Conservation (phyloP, 2,797 vertebrate species). For the Acipenser transmontanus region DNA sequence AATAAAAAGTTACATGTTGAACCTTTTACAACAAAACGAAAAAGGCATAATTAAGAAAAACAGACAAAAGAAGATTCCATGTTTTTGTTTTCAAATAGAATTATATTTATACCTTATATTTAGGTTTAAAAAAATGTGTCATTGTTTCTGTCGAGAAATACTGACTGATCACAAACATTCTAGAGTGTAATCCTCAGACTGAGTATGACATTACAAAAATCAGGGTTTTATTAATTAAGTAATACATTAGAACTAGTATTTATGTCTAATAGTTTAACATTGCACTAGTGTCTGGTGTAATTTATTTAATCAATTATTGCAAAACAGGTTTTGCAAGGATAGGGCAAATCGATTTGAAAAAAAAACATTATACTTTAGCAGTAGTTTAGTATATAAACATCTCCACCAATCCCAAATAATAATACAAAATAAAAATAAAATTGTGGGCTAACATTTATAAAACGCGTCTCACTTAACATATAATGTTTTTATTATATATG, state of each 20-base stretch:
- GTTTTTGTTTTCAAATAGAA: constrained; percentile 2
- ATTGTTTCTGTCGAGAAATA: neutral
- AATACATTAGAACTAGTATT: neutral
- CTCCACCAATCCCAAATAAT: neutral
- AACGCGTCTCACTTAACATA: constrained; percentile 77
- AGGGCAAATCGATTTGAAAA: too few species aligned
- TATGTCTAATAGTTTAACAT: neutral
- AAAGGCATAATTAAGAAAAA: too few species aligned
- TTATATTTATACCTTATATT: neutral
- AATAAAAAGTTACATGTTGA: too few species aligned
- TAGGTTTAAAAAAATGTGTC: neutral
- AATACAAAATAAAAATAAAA: constrained; percentile 32
- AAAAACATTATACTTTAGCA: neutral
- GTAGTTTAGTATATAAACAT: neutral
- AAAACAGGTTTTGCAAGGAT: too few species aligned
- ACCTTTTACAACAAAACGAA: too few species aligned
- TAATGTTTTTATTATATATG: constrained; percentile 97
- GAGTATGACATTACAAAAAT: too few species aligned
- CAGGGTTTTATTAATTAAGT: neutral
- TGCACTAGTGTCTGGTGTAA: neutral
- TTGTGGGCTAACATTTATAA: constrained; percentile 61
- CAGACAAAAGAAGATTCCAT: too few species aligned
- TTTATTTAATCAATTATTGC: neutral
- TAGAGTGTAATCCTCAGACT: too few species aligned
- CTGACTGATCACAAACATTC: neutral